These are phyloP conservation scores for Coregonus suidteri DNA, from an alignment of 2,797 vertebrate genomes.

Conservation along the genomic window DNA sequence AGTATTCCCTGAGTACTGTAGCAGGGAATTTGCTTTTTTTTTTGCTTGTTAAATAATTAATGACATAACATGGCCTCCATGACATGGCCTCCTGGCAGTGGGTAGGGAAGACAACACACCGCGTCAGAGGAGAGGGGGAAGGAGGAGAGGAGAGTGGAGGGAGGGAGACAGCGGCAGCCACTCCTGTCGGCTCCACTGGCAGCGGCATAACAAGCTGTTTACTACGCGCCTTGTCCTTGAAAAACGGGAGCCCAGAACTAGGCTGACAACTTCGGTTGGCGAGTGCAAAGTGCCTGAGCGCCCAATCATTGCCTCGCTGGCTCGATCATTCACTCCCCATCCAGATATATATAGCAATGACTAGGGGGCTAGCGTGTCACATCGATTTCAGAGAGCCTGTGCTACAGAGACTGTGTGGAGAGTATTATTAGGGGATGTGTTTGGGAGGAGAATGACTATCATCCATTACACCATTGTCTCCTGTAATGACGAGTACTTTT, in stretches of 20 bases:
- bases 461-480: background rate
- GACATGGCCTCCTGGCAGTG: constrained; percentile 54
- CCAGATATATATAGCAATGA: constrained; percentile 4
- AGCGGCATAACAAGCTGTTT: constrained; percentile 38
- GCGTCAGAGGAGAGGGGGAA: constrained; percentile 33
- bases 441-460: background rate
- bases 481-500: background rate
- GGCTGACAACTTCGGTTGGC: constrained; percentile 43
- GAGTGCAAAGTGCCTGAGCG: constrained; percentile 36
- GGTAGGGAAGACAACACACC: constrained; percentile 37
- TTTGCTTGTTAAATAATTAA: constrained; percentile 74
- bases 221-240: constrained; percentile 64
- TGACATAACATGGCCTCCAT: constrained; percentile 64
- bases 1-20: background rate
- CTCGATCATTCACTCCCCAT: background rate
- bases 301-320: constrained; percentile 2
- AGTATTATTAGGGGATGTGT: background rate
- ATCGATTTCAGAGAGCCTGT: constrained; percentile 15
- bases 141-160: constrained; percentile 10
- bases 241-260: constrained; percentile 60
- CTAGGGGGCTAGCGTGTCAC: constrained; percentile 9
- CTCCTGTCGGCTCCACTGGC: constrained; percentile 11
- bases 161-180: constrained; percentile 34
- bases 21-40: background rate
- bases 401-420: background rate